phyloP scores from a whole-genome alignment of 2,888 invertebrate species.

The Chorisops tibialis region DNA sequence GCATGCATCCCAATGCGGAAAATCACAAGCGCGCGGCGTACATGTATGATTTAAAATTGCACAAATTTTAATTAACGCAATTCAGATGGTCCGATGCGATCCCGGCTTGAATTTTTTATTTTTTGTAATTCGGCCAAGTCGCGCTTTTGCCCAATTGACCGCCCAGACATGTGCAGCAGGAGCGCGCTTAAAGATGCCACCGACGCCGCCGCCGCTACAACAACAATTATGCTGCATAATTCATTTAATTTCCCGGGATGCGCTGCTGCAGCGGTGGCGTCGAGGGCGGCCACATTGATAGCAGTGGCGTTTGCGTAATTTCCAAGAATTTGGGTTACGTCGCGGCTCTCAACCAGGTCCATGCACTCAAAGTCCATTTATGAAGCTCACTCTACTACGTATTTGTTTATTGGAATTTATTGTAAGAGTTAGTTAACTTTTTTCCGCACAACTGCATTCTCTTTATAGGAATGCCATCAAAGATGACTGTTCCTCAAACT shows the following conservation, averaged over 20 bases:
- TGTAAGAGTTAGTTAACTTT: too few species aligned
- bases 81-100: not conserved
- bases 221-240: not conserved
- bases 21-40: slow-evolving; percentile 8
- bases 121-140: not conserved
- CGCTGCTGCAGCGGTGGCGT: not conserved
- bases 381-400: too few species aligned
- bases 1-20: not conserved
- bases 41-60: slow-evolving; percentile 12
- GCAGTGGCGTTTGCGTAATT: not conserved
- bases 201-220: not conserved
- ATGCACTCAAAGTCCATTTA: too few species aligned
- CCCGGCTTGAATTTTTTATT: not conserved
- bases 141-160: too few species aligned
- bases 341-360: too few species aligned
- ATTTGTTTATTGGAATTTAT: too few species aligned
- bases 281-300: not conserved
- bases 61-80: slow-evolving; percentile 21
- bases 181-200: not conserved
- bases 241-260: not conserved
- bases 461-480: too few species aligned
- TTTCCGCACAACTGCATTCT: too few species aligned
- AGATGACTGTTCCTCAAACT: too few species aligned
- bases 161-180: too few species aligned
- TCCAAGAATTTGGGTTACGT: slow-evolving; percentile 5